These are phyloP conservation scores for Carollia perspicillata DNA, from an alignment of 2,113 vertebrate genomes.

Conservation along the genomic window DNA sequence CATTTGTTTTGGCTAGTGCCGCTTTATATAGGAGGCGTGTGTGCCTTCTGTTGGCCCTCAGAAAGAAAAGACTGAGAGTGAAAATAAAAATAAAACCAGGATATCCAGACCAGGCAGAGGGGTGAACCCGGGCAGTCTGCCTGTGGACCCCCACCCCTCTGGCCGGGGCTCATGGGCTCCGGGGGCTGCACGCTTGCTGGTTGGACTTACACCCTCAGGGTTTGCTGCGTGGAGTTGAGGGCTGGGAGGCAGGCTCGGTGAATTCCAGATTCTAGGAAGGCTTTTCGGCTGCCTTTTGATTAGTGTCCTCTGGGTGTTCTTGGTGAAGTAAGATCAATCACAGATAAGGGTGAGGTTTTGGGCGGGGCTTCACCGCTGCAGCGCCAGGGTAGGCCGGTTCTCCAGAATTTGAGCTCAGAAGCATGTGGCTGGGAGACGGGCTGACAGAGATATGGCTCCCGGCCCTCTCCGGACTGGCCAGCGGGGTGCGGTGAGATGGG, in stretches of 20 bases:
- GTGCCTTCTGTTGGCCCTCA: slow-evolving; percentile 61
- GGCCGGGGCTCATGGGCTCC: accelerated
- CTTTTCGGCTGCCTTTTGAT: background rate
- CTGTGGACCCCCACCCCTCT: background rate
- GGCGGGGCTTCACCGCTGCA: background rate
- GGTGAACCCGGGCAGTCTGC: too few species aligned
- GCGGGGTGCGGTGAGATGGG: background rate
- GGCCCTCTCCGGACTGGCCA: background rate
- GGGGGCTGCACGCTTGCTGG: background rate
- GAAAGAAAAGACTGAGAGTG: slow-evolving; percentile 61
- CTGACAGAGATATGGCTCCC: background rate
- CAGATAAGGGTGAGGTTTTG: background rate
- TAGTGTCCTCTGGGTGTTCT: background rate
- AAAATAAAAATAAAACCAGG: slow-evolving; percentile 39
- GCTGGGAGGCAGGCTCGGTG: background rate
- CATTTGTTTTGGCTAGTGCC: slow-evolving; percentile 72
- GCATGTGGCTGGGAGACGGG: background rate
- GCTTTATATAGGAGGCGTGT: slow-evolving; percentile 59
- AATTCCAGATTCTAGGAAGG: slow-evolving; percentile 4
- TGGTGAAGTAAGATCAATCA: slow-evolving; percentile 5
- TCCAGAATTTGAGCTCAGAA: background rate
- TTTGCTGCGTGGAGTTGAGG: background rate
- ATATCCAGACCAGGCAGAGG: background rate
- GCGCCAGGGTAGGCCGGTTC: background rate
- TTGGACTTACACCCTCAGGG: background rate